Conservation (phyloP, 2,888 invertebrate species). For the Conops quadrifasciatus region DNA sequence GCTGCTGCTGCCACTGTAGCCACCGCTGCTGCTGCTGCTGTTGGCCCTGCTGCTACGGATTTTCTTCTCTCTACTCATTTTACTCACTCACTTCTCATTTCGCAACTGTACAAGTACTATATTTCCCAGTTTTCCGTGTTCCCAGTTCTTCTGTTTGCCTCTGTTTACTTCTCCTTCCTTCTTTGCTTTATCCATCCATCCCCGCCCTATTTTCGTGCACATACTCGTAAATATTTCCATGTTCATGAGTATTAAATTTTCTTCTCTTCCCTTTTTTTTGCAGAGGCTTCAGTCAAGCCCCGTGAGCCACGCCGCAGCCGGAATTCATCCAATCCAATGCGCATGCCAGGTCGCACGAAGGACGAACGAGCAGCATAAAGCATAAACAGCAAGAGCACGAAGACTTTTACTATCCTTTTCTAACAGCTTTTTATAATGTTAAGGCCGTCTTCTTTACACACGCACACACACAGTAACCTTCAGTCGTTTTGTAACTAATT, state of each 20-base stretch:
- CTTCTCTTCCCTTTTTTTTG: slow-evolving; percentile 16
- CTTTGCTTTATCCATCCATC: background rate
- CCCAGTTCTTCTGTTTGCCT: too few species aligned
- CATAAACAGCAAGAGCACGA: slow-evolving; percentile 1
- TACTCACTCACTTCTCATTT: slow-evolving; percentile 18
- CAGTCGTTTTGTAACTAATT: slow-evolving; percentile 43
- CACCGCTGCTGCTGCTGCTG: too few species aligned
- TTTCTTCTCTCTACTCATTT: too few species aligned
- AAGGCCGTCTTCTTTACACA: background rate
- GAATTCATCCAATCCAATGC: slow-evolving; percentile 38
- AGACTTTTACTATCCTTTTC: slow-evolving; percentile 5
- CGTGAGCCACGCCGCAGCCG: slow-evolving; percentile 9
- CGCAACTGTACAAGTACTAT: slow-evolving; percentile 27
- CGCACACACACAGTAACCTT: slow-evolving; percentile 26
- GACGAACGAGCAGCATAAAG: slow-evolving; percentile 25
- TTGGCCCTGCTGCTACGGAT: too few species aligned
- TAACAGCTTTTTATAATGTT: background rate
- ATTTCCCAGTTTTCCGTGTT: slow-evolving; percentile 19
- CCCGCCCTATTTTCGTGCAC: slow-evolving; percentile 13
- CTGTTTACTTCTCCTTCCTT: too few species aligned
- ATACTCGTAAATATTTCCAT: slow-evolving; percentile 21
- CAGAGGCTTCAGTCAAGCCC: slow-evolving; percentile 6
- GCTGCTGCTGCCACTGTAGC: too few species aligned
- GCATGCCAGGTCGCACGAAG: slow-evolving; percentile 36
- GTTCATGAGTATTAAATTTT: slow-evolving; percentile 19